These are phyloP conservation scores for Aselliscus stoliczkanus DNA, from an alignment of 2,797 vertebrate genomes.

Conservation along the genomic window DNA sequence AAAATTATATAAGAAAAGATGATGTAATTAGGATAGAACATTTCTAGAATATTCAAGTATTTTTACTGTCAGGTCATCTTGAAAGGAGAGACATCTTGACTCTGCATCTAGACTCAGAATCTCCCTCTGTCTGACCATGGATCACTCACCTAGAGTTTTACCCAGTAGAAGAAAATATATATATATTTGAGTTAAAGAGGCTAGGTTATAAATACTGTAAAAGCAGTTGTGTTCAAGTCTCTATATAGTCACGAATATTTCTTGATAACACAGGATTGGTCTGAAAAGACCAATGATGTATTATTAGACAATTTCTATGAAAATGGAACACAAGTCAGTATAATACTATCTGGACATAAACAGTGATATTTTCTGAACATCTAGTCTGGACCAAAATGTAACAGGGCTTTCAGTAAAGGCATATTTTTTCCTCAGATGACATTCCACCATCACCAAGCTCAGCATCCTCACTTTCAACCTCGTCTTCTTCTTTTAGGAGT, in stretches of 20 bases:
- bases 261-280: not conserved
- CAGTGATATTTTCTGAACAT: not conserved
- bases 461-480: not conserved
- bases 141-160: not conserved
- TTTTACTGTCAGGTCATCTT: not conserved
- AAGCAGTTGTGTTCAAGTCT: not conserved
- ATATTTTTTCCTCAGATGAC: not conserved
- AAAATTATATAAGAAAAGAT: not conserved
- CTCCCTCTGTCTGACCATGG: not conserved
- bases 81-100: not conserved
- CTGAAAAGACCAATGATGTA: conserved; percentile 4
- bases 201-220: not conserved
- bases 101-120: not conserved
- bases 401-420: not conserved
- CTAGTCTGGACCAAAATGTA: not conserved
- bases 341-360: not conserved
- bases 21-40: not conserved
- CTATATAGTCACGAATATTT: not conserved
- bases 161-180: not conserved
- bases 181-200: not conserved
- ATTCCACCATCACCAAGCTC: not conserved
- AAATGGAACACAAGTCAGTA: not conserved
- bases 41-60: not conserved
- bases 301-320: not conserved
- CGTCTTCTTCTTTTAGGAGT: not conserved